Evolutionary conservation across 2,113 vertebrate genomes (phyloP).

Genomic region (Nesoenas mayeri): DNA sequence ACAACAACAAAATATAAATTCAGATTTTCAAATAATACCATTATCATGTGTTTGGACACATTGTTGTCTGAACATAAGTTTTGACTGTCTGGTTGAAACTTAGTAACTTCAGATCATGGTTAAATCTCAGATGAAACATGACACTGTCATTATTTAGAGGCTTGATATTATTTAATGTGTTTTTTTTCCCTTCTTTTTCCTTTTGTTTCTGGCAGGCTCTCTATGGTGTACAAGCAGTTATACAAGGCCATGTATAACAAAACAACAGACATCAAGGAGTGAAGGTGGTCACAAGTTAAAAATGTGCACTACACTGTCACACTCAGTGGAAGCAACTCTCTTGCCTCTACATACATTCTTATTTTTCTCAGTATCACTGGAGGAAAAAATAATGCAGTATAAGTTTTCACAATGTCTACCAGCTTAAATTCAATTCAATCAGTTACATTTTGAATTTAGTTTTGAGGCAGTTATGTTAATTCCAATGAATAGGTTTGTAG

Average conservation of each 20-base stretch:
- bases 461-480: neutral
- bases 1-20: neutral
- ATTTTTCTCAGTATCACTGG: neutral
- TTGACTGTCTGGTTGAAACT: neutral
- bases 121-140: neutral
- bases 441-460: neutral
- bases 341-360: neutral
- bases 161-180: neutral
- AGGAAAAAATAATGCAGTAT: neutral
- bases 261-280: neutral
- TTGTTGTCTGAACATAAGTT: neutral
- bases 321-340: neutral
- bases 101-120: neutral
- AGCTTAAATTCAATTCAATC: neutral
- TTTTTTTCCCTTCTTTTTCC: fast-evolving
- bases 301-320: neutral
- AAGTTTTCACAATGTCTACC: neutral
- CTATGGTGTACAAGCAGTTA: neutral
- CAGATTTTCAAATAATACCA: neutral
- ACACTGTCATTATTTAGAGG: neutral
- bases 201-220: neutral
- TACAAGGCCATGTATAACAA: neutral
- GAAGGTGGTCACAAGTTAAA: neutral
- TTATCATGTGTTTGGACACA: neutral
- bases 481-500: neutral